Base-by-base conservation (phyloP, 2,113 vertebrate species). In the Bagarius yarrelli region DNA sequence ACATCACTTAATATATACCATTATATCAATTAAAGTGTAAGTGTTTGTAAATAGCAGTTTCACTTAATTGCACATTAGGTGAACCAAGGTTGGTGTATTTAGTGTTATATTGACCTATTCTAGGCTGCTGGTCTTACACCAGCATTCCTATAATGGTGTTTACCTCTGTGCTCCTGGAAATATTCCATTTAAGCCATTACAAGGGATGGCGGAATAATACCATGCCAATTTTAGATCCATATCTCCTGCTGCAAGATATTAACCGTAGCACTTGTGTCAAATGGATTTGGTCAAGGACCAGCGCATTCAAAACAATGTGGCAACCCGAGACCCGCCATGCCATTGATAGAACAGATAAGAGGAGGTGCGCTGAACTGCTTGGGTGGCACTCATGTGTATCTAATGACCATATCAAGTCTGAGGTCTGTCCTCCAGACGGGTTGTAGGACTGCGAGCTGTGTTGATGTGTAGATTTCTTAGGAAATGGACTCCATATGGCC, bases 401-500 rank as follows among this genome's bases (percentile, higher is more conserved):
- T 82, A 85, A 70, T 75, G 77, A 85, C 85, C 66, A 78, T 76
- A 80, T 88, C 85, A 81, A 67, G 40, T 50, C 80, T 78, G 82
- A 55, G 64, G 77, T 69, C 61, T 57, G 47, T 61, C 78, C 79
- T 79, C 79, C 87, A 82, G 82, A 76, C 53, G 56, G 40, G 83
- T 72, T 79, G 66, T 81, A 83, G 53, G 52, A 76, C 79, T 32
- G 36, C 23, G 34, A 60, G 59, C 53, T 75, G 34, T 77, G 60
- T 25, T 82, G 82, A 89, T 81, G 66, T 82, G 78, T 76, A 85
- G 57, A 56, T 60, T 76, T 84, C 71, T 36, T 40, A 76, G 83
- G 56, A 86, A 88, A 91, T 84, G 81, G 83, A 85, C 84, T 86
- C 87, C 88, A 90, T 74, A 87, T 86, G 88, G 73, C 57, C 71